Evolutionary conservation across 2,797 vertebrate genomes (phyloP).

Genomic region (Fratercula arctica): DNA sequence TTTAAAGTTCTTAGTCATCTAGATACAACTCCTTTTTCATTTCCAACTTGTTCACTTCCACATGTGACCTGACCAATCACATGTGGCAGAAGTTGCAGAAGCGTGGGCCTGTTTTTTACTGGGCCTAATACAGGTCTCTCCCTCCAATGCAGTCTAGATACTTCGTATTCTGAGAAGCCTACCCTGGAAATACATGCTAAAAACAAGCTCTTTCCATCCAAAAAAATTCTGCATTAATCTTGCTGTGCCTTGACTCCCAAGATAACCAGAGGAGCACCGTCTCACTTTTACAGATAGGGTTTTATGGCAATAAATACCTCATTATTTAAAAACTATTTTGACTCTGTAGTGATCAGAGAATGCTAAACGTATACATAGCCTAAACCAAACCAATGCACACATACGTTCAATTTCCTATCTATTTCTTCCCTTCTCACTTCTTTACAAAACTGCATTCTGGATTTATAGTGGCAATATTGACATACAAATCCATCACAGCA

Average conservation of each 20-base stretch:
- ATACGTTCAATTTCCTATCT: not conserved
- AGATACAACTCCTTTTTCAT: not conserved
- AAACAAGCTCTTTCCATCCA: not conserved
- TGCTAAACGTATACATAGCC: not conserved
- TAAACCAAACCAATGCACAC: not conserved
- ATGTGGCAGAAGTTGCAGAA: not conserved
- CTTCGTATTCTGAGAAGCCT: not conserved
- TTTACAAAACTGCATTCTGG: not conserved
- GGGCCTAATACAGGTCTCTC: not conserved
- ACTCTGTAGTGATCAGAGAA: not conserved
- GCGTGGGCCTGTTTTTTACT: not conserved
- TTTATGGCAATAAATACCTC: not conserved
- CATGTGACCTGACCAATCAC: not conserved
- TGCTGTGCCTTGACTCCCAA: not conserved
- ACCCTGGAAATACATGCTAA: not conserved
- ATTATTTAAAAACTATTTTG: not conserved
- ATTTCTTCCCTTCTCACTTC: not conserved
- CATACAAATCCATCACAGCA: not conserved
- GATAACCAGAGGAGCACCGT: not conserved
- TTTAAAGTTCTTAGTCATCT: not conserved
- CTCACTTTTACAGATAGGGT: not conserved
- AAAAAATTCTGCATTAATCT: not conserved
- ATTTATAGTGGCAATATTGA: not conserved
- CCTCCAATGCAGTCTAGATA: not conserved
- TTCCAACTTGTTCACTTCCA: not conserved